Conservation (phyloP, 2,888 invertebrate species). For the Pediacus dermestoides region DNA sequence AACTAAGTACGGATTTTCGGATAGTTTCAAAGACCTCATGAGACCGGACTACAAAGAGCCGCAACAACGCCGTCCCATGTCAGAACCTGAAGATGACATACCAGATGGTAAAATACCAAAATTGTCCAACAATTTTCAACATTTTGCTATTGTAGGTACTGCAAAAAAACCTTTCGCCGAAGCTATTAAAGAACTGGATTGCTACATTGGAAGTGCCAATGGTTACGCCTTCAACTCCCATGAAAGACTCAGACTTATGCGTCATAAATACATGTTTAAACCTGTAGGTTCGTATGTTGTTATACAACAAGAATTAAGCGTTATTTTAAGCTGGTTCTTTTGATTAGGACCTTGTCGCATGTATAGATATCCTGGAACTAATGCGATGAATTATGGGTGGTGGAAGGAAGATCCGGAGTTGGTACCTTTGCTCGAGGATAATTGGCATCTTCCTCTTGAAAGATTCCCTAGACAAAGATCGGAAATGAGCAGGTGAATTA, state of each 20-base stretch:
- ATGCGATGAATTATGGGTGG: constrained; percentile 54
- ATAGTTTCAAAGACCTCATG: constrained; percentile 52
- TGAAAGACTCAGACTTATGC: constrained; percentile 52
- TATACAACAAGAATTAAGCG: constrained; percentile 12
- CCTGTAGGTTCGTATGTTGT: constrained; percentile 50
- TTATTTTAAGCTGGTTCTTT: too few relatives aligned
- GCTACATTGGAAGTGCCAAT: constrained; percentile 54
- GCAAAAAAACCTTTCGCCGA: constrained; percentile 46
- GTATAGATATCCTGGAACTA: constrained; percentile 52
- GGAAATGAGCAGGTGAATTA: constrained; percentile 28
- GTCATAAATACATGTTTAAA: constrained; percentile 54
- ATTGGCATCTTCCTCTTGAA: constrained; percentile 49
- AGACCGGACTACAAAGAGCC: constrained; percentile 53
- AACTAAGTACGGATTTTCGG: constrained; percentile 52
- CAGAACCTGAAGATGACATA: constrained; percentile 1
- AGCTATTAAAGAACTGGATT: constrained; percentile 50
- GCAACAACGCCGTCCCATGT: too few relatives aligned
- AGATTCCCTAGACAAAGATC: constrained; percentile 22
- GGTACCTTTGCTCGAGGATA: constrained; percentile 34
- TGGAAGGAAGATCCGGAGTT: constrained; percentile 50
- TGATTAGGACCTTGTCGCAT: constrained; percentile 52
- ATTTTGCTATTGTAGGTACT: constrained; percentile 22
- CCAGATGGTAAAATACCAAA: not conserved
- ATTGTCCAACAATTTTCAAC: not conserved
- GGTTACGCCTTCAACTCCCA: constrained; percentile 56